Conservation (phyloP, 2,113 vertebrate species). For the cat (Felis catus) region F.catus_Fca126_mat1.0 CM031417.1:57286001-57286500, state of each 20-base stretch:
- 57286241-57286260: background rate
- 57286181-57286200: constrained; percentile 3
- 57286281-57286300: background rate
- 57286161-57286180: background rate
- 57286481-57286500: constrained; percentile 50
- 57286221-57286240: background rate
- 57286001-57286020: constrained; percentile 58
- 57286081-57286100: constrained; percentile 28
- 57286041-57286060: background rate
- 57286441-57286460: constrained; percentile 15
- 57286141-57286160: constrained; percentile 31
- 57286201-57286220: background rate
- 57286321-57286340: background rate
- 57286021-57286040: background rate
- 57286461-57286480: background rate
- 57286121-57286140: constrained; percentile 36
- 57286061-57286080: background rate
- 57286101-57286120: constrained; percentile 14
- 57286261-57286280: background rate
- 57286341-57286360: background rate
- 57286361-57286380: background rate
- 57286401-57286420: background rate
- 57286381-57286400: background rate
- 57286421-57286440: background rate
- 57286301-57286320: background rate